A percentile compares a stretch with the other conserved stretches of the same genome.
phyloP scores from a whole-genome alignment of 2,888 invertebrate species.

The Chrysolina oricalcia region DNA sequence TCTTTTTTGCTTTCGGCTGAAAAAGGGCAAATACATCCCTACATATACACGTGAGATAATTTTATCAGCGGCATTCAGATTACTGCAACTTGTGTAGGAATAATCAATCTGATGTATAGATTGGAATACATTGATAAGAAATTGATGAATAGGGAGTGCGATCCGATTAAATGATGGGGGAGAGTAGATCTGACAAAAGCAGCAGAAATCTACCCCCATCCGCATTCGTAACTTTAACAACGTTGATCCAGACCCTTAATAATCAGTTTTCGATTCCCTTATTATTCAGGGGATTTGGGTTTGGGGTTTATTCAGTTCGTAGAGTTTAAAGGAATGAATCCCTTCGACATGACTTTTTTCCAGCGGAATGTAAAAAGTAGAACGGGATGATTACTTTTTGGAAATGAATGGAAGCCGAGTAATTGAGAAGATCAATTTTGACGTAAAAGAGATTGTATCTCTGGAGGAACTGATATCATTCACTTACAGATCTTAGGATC shows the following conservation, averaged over 20 bases:
- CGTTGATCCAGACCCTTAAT: conserved; percentile 58
- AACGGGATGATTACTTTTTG: conserved; percentile 14
- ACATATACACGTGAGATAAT: conserved; percentile 38
- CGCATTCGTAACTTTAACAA: conserved; percentile 63
- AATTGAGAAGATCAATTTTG: conserved; percentile 3
- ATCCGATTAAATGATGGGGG: conserved; percentile 64
- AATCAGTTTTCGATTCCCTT: conserved; percentile 65
- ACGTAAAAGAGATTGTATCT: not conserved
- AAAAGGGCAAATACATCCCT: conserved; percentile 29
- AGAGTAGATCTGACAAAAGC: conserved; percentile 63
- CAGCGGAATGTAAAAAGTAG: conserved; percentile 10
- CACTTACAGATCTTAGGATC: not conserved
- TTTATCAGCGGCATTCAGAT: conserved; percentile 27
- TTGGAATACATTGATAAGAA: conserved; percentile 59
- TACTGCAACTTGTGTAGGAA: conserved; percentile 33
- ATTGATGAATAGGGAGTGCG: conserved; percentile 62
- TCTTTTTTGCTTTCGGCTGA: conserved; percentile 31
- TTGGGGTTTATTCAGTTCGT: conserved; percentile 37
- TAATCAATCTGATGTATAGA: conserved; percentile 48
- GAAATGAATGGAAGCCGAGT: conserved; percentile 2
- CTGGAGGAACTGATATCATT: not conserved
- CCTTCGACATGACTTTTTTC: not conserved
- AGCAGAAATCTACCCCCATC: conserved; percentile 61
- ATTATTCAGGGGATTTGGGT: conserved; percentile 59
- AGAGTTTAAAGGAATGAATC: conserved; percentile 30